Evolutionary conservation across 2,888 invertebrate species (phyloP).

Genomic region (Callinectes sapidus): DNA sequence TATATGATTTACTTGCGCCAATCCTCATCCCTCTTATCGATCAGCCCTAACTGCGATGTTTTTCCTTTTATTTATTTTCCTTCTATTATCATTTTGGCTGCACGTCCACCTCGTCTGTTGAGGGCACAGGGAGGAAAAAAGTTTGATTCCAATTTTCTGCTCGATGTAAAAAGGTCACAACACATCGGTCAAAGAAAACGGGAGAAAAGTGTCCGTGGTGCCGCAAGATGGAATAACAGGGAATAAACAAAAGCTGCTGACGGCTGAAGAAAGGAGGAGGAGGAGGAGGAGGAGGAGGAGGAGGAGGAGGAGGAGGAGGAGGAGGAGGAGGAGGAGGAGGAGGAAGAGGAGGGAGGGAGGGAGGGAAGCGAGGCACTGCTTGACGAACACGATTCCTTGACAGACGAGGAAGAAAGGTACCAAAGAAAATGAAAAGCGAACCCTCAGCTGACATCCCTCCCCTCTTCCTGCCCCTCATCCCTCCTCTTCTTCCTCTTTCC

Average conservation of each 20-base stretch:
- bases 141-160: constrained; percentile 49
- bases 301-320: not conserved
- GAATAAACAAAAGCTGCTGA: not conserved
- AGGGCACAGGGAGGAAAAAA: constrained; percentile 35
- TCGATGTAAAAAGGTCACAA: constrained; percentile 41
- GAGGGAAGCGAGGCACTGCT: not conserved
- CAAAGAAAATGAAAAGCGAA: constrained; percentile 28
- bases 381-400: constrained; percentile 14
- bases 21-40: constrained; percentile 12
- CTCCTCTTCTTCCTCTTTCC: not conserved
- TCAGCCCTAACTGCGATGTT: not conserved
- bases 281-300: constrained; percentile 4
- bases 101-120: constrained; percentile 22
- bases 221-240: not conserved
- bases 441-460: constrained; percentile 1
- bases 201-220: not conserved
- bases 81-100: constrained; percentile 9
- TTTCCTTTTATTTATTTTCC: not conserved
- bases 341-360: constrained; percentile 9
- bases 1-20: constrained; percentile 31
- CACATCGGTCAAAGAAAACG: constrained; percentile 44
- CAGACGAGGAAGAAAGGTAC: constrained; percentile 24
- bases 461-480: constrained; percentile 13
- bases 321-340: not conserved
- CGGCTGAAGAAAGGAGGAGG: not conserved